Evolutionary conservation across 2,113 vertebrate species (phyloP), one percentile per base, ranked within the genome.

Genomic region (Anarhynchus alexandrinus): DNA sequence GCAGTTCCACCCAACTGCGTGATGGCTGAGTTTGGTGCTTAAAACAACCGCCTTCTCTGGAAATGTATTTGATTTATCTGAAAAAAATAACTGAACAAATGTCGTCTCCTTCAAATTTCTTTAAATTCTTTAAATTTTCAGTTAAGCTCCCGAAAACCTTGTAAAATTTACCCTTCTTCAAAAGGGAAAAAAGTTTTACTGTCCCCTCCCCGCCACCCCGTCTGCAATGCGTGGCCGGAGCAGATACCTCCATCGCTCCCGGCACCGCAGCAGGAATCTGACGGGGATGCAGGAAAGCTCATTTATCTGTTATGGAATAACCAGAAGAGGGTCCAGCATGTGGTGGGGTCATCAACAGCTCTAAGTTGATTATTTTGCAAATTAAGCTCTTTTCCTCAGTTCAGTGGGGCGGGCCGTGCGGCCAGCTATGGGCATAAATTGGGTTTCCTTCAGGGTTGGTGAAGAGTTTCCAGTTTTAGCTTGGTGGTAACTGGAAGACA

Each of bases 361-460:
- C 72, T 18, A 25, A 19, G 74, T 38, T 16, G 61, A 54, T 40
- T 72, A 52, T 40, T 91, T 66, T 55, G 17, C 71, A 61, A 16
- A 61, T 54, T 3, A 65, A 51, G 43, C 20, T 79, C 12, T 55
- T 59, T 72, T 23, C 70, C 71, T 71, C 34, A 17, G 58, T 70
- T 82, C 57, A 34, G 72, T 8, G 12, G 32, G 29, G 21, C 76
- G n/a, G 54, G n/a, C 65, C n/a, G 20, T 11, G 21, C 1, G 15
- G 20, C 36, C 42, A 43, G 20, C 8, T 11, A 11, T 4, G 10
- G 1, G 2, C 27, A n/a, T 4, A 17, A 49, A 15, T 10, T 42
- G 30, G 16, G 9, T 42, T 81, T 82, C 30, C 67, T 73, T 54
- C 36, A 20, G 51, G 57, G 29, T 30, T 29, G 58, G 27, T 65